These are phyloP conservation scores for Brachionus koreanus DNA, from an alignment of 1,140 invertebrate genomes.

Conservation along the genomic window DNA sequence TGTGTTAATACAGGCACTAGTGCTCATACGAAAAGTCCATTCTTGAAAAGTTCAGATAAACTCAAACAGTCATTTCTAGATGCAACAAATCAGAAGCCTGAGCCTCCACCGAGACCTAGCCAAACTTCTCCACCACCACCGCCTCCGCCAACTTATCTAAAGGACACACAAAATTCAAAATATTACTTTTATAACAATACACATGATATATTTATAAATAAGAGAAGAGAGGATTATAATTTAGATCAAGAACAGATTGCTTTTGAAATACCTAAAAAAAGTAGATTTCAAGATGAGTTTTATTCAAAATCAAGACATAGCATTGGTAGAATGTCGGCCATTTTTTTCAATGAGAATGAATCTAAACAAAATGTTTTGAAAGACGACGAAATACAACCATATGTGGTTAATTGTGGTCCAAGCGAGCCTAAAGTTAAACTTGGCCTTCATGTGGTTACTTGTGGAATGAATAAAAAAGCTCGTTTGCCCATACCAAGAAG, in stretches of 20 bases:
- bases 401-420: neutral
- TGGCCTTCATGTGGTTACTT: neutral
- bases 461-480: constrained; percentile 40
- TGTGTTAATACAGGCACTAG: neutral
- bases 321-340: neutral
- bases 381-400: neutral
- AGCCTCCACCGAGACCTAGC: neutral
- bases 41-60: neutral
- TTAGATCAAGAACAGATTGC: neutral
- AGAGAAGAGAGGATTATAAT: neutral
- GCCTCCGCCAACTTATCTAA: constrained; percentile 2
- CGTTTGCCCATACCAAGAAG: constrained; percentile 20
- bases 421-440: neutral
- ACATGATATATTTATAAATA: neutral
- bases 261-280: constrained; percentile 22
- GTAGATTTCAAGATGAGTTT: neutral
- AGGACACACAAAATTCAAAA: neutral
- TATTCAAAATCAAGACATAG: constrained; percentile 25
- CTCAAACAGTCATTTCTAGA: neutral
- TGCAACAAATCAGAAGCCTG: neutral
- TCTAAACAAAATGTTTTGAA: neutral
- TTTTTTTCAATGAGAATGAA: constrained; percentile 3
- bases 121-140: neutral
- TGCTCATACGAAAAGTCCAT: neutral
- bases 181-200: constrained; percentile 15